phyloP scores from a whole-genome alignment of 2,888 invertebrate species.

The Julus scanicus region DNA sequence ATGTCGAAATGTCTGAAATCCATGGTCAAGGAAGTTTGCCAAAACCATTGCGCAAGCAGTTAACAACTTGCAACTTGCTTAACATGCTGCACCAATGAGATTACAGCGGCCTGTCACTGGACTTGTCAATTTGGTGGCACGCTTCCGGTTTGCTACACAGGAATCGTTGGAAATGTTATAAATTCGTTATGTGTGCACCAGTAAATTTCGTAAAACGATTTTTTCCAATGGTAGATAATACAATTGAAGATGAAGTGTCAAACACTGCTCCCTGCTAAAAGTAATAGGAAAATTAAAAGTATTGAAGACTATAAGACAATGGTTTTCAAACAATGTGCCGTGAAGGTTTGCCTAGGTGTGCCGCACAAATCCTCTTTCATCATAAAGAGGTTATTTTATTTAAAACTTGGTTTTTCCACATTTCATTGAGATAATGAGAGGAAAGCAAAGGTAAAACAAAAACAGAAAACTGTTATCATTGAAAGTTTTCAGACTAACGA shows the following conservation, averaged over 20 bases:
- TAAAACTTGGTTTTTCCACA: too few relatives aligned
- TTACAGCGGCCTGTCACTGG: not conserved
- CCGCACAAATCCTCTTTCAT: too few relatives aligned
- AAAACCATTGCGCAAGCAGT: not conserved
- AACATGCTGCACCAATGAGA: constrained; percentile 17
- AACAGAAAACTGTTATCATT: too few relatives aligned
- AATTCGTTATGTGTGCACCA: constrained; percentile 9
- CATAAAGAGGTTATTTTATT: too few relatives aligned
- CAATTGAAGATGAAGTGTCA: not conserved
- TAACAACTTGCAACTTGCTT: not conserved
- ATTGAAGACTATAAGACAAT: not conserved
- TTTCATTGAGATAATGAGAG: too few relatives aligned
- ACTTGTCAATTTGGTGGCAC: not conserved
- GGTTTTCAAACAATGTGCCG: too few relatives aligned
- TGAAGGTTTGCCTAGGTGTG: too few relatives aligned
- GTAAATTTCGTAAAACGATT: constrained; percentile 21
- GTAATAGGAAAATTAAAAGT: not conserved
- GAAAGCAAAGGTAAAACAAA: too few relatives aligned
- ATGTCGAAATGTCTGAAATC: not conserved
- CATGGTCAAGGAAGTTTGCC: constrained; percentile 4
- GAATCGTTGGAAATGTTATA: constrained; percentile 4
- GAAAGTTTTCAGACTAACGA: too few relatives aligned
- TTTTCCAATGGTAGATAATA: not conserved
- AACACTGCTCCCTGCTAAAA: not conserved
- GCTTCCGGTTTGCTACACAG: constrained; percentile 33